phyloP scores from a whole-genome alignment of 2,797 vertebrate genomes.

The Trichosurus vulpecula region DNA sequence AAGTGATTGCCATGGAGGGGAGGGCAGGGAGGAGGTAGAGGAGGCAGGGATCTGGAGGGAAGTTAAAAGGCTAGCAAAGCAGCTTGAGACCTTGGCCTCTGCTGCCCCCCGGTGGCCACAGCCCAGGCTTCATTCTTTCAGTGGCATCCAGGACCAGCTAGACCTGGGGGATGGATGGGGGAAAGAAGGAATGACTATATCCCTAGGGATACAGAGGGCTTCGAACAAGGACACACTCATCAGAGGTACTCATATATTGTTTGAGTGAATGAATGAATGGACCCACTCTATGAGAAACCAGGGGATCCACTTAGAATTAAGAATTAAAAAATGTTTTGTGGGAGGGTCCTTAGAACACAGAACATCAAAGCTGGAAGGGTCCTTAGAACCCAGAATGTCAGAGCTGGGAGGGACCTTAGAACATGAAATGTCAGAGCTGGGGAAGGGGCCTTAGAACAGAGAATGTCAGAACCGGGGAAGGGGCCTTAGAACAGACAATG shows the following conservation, averaged over 20 bases:
- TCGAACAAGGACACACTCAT: neutral
- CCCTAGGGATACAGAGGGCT: neutral
- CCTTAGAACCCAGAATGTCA: too few species aligned
- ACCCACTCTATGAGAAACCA: neutral
- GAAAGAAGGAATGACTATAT: neutral
- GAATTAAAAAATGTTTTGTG: neutral
- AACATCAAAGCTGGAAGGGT: neutral
- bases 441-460: too few species aligned
- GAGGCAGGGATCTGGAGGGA: neutral
- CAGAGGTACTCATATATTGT: rapidly evolving
- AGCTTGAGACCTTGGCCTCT: constrained; percentile 54
- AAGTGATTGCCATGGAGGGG: neutral
- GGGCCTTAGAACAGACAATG: neutral
- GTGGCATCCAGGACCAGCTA: neutral
- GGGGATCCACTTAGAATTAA: neutral
- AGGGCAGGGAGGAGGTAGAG: too few species aligned
- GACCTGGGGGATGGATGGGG: neutral
- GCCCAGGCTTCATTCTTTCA: neutral
- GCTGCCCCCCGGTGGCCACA: constrained; percentile 62
- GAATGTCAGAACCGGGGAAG: neutral
- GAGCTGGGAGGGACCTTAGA: neutral
- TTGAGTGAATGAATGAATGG: neutral
- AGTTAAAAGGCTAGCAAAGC: neutral
- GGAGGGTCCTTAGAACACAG: neutral
- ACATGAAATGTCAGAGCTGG: too few species aligned